Conservation (phyloP, 1,140 invertebrate genomes). For the Micrasema longulum region DNA sequence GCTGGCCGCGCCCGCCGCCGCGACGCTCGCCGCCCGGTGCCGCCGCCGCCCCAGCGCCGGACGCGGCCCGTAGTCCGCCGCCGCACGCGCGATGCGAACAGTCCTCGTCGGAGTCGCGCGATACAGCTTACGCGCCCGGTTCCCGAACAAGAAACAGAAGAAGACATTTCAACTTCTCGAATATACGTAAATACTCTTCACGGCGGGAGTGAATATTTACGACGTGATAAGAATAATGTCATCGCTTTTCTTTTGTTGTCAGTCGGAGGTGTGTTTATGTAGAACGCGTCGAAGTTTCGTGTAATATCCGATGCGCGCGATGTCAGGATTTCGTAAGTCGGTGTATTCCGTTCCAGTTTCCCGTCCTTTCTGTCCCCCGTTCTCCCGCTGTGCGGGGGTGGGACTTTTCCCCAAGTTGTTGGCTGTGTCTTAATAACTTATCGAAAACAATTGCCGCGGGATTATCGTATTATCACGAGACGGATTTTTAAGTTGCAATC, state of each 20-base stretch:
- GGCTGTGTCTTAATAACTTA: too few species aligned
- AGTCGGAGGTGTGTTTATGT: too few species aligned
- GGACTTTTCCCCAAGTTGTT: too few species aligned
- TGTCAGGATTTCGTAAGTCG: too few species aligned
- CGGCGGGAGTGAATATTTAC: slow-evolving; percentile 19
- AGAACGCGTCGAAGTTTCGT: too few species aligned
- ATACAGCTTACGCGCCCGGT: background rate
- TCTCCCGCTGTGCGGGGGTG: too few species aligned
- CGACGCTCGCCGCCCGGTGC: background rate
- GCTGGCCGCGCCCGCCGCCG: background rate
- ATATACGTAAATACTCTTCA: background rate
- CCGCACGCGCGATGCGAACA: background rate
- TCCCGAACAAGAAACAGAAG: background rate
- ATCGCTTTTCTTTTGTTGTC: background rate
- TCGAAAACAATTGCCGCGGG: too few species aligned
- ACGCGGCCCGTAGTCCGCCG: background rate
- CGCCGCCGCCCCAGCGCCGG: background rate
- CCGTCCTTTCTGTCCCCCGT: too few species aligned
- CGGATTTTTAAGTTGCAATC: too few species aligned
- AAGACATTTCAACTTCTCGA: background rate
- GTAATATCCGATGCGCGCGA: too few species aligned
- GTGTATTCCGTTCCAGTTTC: too few species aligned
- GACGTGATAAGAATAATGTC: slow-evolving; percentile 25
- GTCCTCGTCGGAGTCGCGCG: background rate
- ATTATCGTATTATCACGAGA: too few species aligned